These are phyloP conservation scores for Suillia variegata DNA, from an alignment of 2,888 invertebrate species.

Conservation along the genomic window DNA sequence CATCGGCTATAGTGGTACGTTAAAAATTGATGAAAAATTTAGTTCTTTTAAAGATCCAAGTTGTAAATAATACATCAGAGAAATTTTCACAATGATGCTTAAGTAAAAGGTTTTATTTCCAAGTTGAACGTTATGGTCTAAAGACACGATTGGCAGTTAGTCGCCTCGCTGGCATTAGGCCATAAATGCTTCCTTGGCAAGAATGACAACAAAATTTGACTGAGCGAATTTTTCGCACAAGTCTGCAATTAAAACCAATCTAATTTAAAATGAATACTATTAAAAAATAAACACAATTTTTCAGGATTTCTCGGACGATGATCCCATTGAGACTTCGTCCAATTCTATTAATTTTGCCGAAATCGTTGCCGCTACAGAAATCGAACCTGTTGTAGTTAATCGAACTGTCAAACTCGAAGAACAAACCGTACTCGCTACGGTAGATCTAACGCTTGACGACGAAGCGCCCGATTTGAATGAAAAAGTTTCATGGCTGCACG, in stretches of 20 bases:
- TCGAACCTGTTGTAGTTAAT: not conserved
- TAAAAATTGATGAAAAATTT: not conserved
- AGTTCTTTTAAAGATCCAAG: too few relatives aligned
- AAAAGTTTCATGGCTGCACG: conserved; percentile 12
- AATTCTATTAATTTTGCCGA: conserved; percentile 9
- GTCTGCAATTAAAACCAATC: too few relatives aligned
- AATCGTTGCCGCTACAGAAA: conserved; percentile 3
- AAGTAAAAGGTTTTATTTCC: conserved; percentile 52
- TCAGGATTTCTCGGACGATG: conserved; percentile 41
- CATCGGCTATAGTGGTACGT: conserved; percentile 23
- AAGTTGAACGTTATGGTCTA: conserved; percentile 12
- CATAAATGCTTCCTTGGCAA: conserved; percentile 17
- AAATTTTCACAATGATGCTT: conserved; percentile 37
- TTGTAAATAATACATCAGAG: too few relatives aligned
- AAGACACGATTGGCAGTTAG: conserved; percentile 41
- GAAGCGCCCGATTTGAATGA: conserved; percentile 24
- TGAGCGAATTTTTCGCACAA: too few relatives aligned
- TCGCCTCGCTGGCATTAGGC: conserved; percentile 31
- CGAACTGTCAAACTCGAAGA: conserved; percentile 17
- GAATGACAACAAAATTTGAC: conserved; percentile 40
- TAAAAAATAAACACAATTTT: too few relatives aligned
- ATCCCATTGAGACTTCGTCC: not conserved
- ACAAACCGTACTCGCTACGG: conserved; percentile 16
- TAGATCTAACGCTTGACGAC: conserved; percentile 19
- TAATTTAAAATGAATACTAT: too few relatives aligned